These are phyloP conservation scores for Norana najaformis DNA, from an alignment of 2,888 invertebrate genomes.

Conservation along the genomic window DNA sequence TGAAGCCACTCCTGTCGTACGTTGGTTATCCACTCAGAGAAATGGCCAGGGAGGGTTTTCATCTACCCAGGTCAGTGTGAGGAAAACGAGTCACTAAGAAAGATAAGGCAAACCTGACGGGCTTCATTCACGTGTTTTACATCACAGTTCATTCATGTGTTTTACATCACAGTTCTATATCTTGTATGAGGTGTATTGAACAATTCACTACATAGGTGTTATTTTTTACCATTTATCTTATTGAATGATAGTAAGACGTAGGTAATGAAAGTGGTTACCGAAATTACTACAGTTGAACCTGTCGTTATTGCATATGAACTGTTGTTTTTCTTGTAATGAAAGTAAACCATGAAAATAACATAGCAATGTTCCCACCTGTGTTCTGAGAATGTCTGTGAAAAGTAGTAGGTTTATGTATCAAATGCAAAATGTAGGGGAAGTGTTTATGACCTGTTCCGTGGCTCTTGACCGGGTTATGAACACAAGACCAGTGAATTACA, in stretches of 20 bases:
- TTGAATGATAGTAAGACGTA: background rate
- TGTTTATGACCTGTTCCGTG: too few relatives aligned
- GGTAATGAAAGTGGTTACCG: too few relatives aligned
- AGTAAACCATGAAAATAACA: too few relatives aligned
- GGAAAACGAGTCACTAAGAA: background rate
- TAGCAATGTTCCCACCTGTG: too few relatives aligned
- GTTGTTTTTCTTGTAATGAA: too few relatives aligned
- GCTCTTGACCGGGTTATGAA: too few relatives aligned
- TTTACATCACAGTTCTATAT: background rate
- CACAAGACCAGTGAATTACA: too few relatives aligned
- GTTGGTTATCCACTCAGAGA: constrained; percentile 76
- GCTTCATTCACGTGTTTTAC: background rate
- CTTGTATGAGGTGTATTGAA: background rate
- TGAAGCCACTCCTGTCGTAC: constrained; percentile 69
- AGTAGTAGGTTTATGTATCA: too few relatives aligned
- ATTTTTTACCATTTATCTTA: background rate
- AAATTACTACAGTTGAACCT: too few relatives aligned
- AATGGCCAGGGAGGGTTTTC: constrained; percentile 68
- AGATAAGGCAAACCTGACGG: background rate
- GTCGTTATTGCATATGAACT: too few relatives aligned
- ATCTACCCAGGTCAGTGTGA: constrained; percentile 57
- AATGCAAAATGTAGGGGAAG: too few relatives aligned
- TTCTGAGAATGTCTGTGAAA: too few relatives aligned
- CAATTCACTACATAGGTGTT: background rate
- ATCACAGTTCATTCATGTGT: background rate